Evolutionary conservation across 1,140 invertebrate species (phyloP).

Genomic region (Orius insidiosus): DNA sequence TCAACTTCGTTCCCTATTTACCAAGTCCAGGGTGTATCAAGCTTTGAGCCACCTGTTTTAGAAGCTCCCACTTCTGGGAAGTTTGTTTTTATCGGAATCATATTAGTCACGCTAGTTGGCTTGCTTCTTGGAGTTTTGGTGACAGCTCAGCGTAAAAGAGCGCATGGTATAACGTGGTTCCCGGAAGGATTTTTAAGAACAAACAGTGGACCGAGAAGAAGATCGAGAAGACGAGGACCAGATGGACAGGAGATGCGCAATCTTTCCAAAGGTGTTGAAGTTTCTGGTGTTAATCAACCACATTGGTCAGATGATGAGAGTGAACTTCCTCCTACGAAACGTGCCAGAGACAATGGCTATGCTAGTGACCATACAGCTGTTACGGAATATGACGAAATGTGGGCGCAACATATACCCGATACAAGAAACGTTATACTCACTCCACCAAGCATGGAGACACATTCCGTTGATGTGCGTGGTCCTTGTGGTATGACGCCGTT

Average conservation of each 20-base stretch:
- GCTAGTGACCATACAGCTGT: conserved; percentile 72
- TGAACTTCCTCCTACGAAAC: conserved; percentile 68
- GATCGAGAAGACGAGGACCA: conserved; percentile 58
- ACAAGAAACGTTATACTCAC: conserved; percentile 45
- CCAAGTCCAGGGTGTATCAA: conserved; percentile 48
- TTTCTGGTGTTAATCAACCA: conserved; percentile 35
- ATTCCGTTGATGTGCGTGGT: conserved; percentile 60
- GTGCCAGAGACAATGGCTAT: conserved; percentile 58
- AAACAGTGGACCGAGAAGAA: conserved; percentile 41
- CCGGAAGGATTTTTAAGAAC: conserved; percentile 80
- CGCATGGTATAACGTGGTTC: conserved; percentile 91
- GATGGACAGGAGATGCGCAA: conserved; percentile 90
- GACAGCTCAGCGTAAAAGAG: conserved; percentile 64
- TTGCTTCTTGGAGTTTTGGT: conserved; percentile 61
- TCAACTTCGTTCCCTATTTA: conserved; percentile 68
- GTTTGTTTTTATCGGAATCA: conserved; percentile 61
- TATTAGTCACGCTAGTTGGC: conserved; percentile 49
- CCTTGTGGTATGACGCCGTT: conserved; percentile 84
- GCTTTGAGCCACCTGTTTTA: conserved; percentile 28
- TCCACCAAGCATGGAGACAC: conserved; percentile 34
- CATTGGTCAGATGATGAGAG: conserved; percentile 84
- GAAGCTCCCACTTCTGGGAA: conserved; percentile 48
- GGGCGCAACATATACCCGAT: conserved; percentile 78
- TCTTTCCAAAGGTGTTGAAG: conserved; percentile 59
- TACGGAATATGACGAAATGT: conserved; percentile 81